These are phyloP conservation scores for Linnaemya vulpina DNA, from an alignment of 2,888 invertebrate species.

Conservation along the genomic window DNA sequence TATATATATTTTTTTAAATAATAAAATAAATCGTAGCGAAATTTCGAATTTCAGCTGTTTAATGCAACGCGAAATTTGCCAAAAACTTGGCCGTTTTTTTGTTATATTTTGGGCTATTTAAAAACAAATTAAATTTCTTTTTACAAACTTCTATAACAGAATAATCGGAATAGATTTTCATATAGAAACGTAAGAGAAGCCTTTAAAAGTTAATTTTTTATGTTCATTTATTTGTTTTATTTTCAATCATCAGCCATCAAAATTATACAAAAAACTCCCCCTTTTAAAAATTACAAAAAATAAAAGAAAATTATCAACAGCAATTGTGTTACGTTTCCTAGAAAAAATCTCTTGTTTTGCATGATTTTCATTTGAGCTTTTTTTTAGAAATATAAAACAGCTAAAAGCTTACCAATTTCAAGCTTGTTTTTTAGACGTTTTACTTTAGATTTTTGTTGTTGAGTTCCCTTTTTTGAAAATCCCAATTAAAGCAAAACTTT, in stretches of 20 bases:
- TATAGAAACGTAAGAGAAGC: neutral
- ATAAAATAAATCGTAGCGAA: too few species aligned
- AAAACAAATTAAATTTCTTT: too few species aligned
- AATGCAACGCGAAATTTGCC: too few species aligned
- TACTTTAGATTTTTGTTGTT: constrained; percentile 1
- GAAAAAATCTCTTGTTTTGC: constrained; percentile 52
- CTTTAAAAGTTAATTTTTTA: constrained; percentile 28
- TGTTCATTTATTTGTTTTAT: constrained; percentile 49
- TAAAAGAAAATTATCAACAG: too few species aligned
- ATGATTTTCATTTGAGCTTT: constrained; percentile 70
- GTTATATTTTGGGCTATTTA: too few species aligned
- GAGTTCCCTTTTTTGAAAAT: neutral
- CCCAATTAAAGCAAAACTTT: constrained; percentile 6
- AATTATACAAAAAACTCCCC: constrained; percentile 75
- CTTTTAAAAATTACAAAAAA: constrained; percentile 21
- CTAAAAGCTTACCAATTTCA: constrained; percentile 12
- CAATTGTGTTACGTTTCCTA: constrained; percentile 43
- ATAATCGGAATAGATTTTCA: neutral
- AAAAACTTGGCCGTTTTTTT: too few species aligned
- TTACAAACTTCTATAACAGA: neutral
- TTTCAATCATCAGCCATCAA: constrained; percentile 80
- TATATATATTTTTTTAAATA: too few species aligned
- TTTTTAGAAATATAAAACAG: constrained; percentile 26
- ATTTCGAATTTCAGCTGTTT: too few species aligned
- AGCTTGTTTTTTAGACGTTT: constrained; percentile 46